A percentile compares a stretch with the other conserved stretches of the same genome.
These are phyloP conservation scores for Prochilodus magdalenae DNA, from an alignment of 2,113 vertebrate genomes.

Conservation along the genomic window DNA sequence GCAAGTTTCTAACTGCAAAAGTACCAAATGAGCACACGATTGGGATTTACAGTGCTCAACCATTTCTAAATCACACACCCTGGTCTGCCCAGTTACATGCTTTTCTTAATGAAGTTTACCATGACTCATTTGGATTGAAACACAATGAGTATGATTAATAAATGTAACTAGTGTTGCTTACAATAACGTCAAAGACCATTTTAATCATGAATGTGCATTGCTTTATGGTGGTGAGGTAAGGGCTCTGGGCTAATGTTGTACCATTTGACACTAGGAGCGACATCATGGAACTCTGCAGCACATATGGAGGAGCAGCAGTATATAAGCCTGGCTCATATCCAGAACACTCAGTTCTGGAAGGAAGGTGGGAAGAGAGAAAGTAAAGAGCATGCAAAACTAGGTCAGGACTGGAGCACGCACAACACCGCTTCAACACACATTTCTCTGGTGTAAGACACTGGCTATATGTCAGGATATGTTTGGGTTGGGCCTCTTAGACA, in stretches of 20 bases:
- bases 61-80: neutral
- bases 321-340: conserved; percentile 36
- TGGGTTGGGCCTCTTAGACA: neutral
- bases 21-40: too few species aligned
- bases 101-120: neutral
- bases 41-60: neutral
- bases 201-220: neutral
- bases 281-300: conserved; percentile 18
- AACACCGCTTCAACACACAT: conserved; percentile 32
- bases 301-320: conserved; percentile 18
- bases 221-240: neutral
- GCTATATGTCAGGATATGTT: conserved; percentile 24
- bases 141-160: neutral
- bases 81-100: neutral
- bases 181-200: neutral
- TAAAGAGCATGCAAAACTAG: conserved; percentile 43
- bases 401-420: conserved; percentile 38
- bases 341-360: conserved; percentile 24
- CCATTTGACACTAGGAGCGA: conserved; percentile 42
- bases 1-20: too few species aligned
- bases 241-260: conserved; percentile 12
- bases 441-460: conserved; percentile 30
- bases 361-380: conserved; percentile 20
- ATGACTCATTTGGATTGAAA: neutral
- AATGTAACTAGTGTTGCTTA: neutral